A percentile compares a stretch with the other conserved stretches of the same genome.
Conservation (phyloP, 35 echinoderm and acorn worm genomes). For the Ptychodera flava region DNA sequence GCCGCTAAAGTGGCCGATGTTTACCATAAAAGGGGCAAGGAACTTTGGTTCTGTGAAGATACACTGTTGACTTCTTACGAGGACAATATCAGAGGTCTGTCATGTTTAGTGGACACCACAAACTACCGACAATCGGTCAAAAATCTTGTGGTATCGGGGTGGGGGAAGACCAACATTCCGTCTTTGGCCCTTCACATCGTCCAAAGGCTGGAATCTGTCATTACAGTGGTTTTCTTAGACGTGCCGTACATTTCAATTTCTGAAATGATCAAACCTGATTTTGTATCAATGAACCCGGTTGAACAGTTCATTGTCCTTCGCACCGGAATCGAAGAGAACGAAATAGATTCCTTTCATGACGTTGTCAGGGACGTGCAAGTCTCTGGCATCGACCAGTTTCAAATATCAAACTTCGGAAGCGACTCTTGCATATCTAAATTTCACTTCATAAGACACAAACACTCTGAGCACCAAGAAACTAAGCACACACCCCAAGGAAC, state of each 20-base stretch:
- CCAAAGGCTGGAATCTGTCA: not conserved
- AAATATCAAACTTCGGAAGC: not conserved
- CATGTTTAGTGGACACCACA: not conserved
- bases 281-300: not conserved
- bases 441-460: not conserved
- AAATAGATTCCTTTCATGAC: not conserved
- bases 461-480: not conserved
- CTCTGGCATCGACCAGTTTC: not conserved
- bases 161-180: not conserved
- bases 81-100: not conserved
- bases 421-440: not conserved
- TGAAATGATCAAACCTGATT: not conserved
- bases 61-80: not conserved
- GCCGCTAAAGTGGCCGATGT: not conserved
- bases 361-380: not conserved
- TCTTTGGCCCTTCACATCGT: not conserved
- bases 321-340: not conserved
- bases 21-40: not conserved
- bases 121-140: not conserved
- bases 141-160: not conserved
- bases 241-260: not conserved
- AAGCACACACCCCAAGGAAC: too few species aligned
- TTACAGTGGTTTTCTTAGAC: not conserved
- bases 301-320: not conserved
- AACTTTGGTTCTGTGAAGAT: not conserved